Evolutionary conservation across 2,113 vertebrate species (phyloP).

Genomic region (Ceyx cyanopectus): DNA sequence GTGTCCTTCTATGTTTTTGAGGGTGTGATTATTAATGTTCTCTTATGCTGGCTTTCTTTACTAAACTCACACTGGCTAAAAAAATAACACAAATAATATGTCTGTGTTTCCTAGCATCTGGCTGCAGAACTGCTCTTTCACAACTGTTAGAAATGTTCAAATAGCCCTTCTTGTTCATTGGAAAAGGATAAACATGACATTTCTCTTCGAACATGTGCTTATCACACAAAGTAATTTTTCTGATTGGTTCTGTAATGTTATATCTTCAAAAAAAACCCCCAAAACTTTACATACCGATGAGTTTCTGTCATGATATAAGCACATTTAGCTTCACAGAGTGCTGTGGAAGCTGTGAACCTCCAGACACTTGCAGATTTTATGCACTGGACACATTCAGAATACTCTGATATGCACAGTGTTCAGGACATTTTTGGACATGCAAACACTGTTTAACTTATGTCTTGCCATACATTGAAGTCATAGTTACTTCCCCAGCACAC

Average conservation of each 20-base stretch:
- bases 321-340: neutral
- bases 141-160: neutral
- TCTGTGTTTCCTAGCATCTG: neutral
- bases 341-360: neutral
- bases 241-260: neutral
- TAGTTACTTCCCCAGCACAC: neutral
- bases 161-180: neutral
- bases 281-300: neutral
- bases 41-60: conserved; percentile 9
- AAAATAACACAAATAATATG: neutral
- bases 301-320: neutral
- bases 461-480: neutral
- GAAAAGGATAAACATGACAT: neutral
- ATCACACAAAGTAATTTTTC: neutral
- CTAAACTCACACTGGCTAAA: conserved; percentile 29
- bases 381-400: neutral
- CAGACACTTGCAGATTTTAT: neutral
- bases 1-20: conserved; percentile 1
- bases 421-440: accelerated
- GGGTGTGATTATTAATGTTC: conserved; percentile 6
- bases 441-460: neutral
- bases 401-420: neutral
- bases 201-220: neutral
- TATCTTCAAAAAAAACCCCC: accelerated
- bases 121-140: neutral